Evolutionary conservation across 2,113 vertebrate species (phyloP).

Genomic region (Pachypanchax playfairii): DNA sequence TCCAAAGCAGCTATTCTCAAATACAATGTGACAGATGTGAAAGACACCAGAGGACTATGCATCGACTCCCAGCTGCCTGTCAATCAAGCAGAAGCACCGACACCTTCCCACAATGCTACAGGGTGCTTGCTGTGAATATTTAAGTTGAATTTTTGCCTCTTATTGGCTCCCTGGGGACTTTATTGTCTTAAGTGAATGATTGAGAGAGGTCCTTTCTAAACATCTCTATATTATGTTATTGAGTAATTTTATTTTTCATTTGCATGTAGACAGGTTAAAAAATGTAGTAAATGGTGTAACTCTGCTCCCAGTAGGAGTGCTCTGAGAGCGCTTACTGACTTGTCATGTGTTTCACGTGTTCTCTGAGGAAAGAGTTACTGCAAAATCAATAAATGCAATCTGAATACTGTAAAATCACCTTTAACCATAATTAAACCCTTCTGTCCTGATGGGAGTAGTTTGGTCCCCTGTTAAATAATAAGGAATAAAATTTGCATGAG

Average conservation of each 20-base stretch:
- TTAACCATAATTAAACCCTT: too few species aligned
- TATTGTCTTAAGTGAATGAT: slow-evolving; percentile 44
- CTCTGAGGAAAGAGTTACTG: not conserved
- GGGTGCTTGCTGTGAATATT: slow-evolving; percentile 59
- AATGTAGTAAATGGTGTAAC: not conserved
- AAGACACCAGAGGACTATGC: slow-evolving; percentile 58
- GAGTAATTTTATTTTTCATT: slow-evolving; percentile 9
- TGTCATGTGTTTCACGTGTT: not conserved
- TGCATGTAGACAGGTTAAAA: not conserved
- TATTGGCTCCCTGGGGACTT: slow-evolving; percentile 34
- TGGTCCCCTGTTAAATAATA: too few species aligned
- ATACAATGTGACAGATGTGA: slow-evolving; percentile 67
- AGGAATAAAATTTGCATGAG: too few species aligned
- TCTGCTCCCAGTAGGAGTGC: too few species aligned
- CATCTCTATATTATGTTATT: slow-evolving; percentile 37
- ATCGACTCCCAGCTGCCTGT: slow-evolving; percentile 60
- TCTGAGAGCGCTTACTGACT: too few species aligned
- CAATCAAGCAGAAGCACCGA: slow-evolving; percentile 51
- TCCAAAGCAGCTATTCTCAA: slow-evolving; percentile 42
- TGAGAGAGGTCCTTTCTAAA: slow-evolving; percentile 51
- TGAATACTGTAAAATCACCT: too few species aligned
- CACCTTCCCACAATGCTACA: slow-evolving; percentile 59
- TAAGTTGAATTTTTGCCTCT: slow-evolving; percentile 34
- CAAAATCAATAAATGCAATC: too few species aligned
- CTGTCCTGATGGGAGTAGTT: too few species aligned